Evolutionary conservation across 1,140 invertebrate species (phyloP).

Genomic region (Calosoma granatense): DNA sequence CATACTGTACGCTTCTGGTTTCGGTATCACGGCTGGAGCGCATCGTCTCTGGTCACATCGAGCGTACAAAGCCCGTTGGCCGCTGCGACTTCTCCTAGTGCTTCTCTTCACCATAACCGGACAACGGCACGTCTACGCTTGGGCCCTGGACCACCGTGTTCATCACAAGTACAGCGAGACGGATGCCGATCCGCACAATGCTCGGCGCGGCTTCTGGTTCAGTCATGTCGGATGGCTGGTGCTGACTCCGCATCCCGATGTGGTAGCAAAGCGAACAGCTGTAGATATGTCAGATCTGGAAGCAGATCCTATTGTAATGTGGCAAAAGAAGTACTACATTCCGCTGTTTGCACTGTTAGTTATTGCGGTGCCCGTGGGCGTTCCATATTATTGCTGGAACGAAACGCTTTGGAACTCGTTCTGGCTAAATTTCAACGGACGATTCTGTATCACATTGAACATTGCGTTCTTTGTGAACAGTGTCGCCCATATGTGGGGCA

Average conservation of each 20-base stretch:
- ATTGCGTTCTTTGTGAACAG: constrained; percentile 91
- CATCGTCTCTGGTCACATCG: constrained; percentile 84
- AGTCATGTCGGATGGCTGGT: constrained; percentile 74
- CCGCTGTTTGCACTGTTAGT: constrained; percentile 65
- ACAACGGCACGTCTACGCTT: constrained; percentile 64
- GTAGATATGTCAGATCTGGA: constrained; percentile 77
- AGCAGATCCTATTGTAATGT: constrained; percentile 73
- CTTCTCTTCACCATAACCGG: constrained; percentile 73
- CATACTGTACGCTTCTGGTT: constrained; percentile 53
- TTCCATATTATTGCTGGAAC: constrained; percentile 76
- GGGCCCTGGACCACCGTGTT: constrained; percentile 71
- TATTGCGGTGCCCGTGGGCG: constrained; percentile 63
- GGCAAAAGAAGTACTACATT: constrained; percentile 73
- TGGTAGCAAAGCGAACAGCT: constrained; percentile 62
- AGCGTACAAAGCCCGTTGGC: constrained; percentile 76
- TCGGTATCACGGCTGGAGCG: constrained; percentile 80
- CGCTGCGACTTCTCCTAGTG: constrained; percentile 63
- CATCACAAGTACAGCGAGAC: constrained; percentile 79
- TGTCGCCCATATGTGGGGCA: constrained; percentile 82
- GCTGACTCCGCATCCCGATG: constrained; percentile 63
- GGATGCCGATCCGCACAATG: constrained; percentile 74
- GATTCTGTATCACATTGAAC: constrained; percentile 77
- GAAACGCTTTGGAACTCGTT: constrained; percentile 71
- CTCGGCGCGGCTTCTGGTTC: constrained; percentile 69
- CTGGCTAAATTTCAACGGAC: constrained; percentile 70